Base-by-base conservation (phyloP, 2,113 vertebrate genomes). In the Calypte anna region DNA sequence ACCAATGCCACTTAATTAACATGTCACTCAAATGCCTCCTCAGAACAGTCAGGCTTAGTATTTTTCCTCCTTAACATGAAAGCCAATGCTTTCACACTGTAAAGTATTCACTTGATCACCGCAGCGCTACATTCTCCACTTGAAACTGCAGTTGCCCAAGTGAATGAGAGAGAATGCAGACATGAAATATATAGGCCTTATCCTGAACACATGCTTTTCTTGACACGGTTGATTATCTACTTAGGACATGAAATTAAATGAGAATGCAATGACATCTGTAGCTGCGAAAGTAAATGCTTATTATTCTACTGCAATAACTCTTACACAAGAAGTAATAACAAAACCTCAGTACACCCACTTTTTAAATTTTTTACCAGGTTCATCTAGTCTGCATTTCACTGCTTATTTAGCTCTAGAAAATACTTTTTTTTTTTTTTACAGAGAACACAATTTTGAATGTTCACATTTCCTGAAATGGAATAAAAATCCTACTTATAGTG, bases 1-100 rank as follows among this genome's bases (percentile, higher is more conserved):
- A 98, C 86, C 97, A 92, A 94, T 96, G 93, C 91, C 98, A 97
- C 96, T 97, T 98, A 98, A 98, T 98, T 98, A 98, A 96, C 96
- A 97, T 97, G 95, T 97, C 93, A 97, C 97, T 97, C 97, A 98
- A 96, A 98, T 97, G 97, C 94, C 94, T 97, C 86, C 96, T 98
- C 96, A 96, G 96, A 97, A 97, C 95, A 96, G 95, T 90, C 96
- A 97, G 96, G 95, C 96, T 97, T 96, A 96, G 91, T 94, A 95
- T 96, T 97, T 97, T 97, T 96, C 94, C 96, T 97, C 89, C 94
- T 98, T 96, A 97, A 96, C 90, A 94, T 8, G 78, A 98, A 95
- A 98, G 96, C 95, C 92, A 96, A 73, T 90, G 92, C 97, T 97
- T 94, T 96, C 93, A 91, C 80, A 92, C 86, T 93, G 95, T 90